Base-by-base conservation (phyloP, 2,888 invertebrate species). In the Mactromeris polynyma region DNA sequence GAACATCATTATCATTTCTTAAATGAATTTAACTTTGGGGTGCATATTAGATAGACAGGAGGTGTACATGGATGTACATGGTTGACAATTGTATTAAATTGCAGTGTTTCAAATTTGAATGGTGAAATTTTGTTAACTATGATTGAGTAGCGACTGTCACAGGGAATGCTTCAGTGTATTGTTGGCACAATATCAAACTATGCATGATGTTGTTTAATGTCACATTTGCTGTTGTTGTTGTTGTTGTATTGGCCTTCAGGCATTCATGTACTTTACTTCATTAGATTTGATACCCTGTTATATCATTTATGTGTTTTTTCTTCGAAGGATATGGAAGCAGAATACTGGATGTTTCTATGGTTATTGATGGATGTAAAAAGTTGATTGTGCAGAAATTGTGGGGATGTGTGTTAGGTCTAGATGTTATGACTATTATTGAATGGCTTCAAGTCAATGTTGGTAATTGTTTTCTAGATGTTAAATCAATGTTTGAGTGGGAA, bases 121-220 rank as follows among this genome's bases (percentile, higher is more conserved):
- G 19, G 51, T 51, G 14, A 51, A 51, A 42, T 17, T 51, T 51
- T 51, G 51, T 64, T 26, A n/a, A 26, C 26, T 21, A 64, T 64
- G 58, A 64, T 26, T 6, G 58, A 64, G 58, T 64, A 64, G n/a
- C 9, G 26, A 26, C 26, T 64, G n/a, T 64, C 7, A 26, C 26
- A 9, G 26, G 58, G 58, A 64, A 64, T 64, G 26, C 26, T 64
- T 64, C n/a, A 64, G 11, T 33, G 17, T n/a, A 69, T 36, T 26
- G 26, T 33, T 73, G 73, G 73, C 73, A 73, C 33, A 33, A 26
- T 36, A 33, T 73, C 73, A 73, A 73, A 21, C 73, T 73, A 73
- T 73, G 73, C 19, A 73, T 73, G 73, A 3, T n/a, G 58, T 26
- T 64, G 58, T 64, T n/a, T 33, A 73, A 33, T 73, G 73, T 73